phyloP scores from a whole-genome alignment of 2,797 vertebrate genomes.

The Gallirallus australis region DNA sequence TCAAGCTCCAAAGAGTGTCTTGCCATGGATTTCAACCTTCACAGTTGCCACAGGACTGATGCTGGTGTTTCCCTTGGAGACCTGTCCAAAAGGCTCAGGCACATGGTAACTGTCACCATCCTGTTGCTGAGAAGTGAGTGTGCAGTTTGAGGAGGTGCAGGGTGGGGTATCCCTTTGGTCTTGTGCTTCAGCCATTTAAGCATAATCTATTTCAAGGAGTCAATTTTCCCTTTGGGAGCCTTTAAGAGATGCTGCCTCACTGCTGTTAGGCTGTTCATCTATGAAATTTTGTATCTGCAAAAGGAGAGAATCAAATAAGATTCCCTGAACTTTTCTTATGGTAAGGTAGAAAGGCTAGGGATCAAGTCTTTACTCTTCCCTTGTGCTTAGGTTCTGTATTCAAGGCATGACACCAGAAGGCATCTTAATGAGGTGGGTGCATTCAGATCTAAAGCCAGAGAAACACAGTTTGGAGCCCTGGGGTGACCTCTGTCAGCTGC shows the following conservation, averaged over 20 bases:
- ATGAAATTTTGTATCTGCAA: no score
- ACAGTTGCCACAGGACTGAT: neutral
- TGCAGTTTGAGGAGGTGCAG: neutral
- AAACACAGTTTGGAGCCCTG: neutral
- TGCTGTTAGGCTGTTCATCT: neutral
- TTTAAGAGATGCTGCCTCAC: neutral
- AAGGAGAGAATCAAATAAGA: neutral
- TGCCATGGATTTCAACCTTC: neutral
- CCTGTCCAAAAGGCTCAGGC: neutral
- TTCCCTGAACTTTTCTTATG: neutral
- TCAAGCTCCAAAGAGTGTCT: neutral
- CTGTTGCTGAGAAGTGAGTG: neutral
- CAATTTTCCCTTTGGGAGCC: neutral
- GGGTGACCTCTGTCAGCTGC: neutral
- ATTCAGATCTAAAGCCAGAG: neutral
- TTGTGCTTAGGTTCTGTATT: rapidly evolving
- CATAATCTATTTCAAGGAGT: neutral
- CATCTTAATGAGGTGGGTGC: neutral
- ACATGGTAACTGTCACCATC: neutral
- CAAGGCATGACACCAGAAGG: neutral
- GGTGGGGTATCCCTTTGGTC: neutral
- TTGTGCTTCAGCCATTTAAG: neutral
- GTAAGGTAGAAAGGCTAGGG: neutral
- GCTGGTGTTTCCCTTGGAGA: neutral
- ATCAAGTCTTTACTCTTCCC: neutral